These are phyloP conservation scores for Camptogramma bilineatum DNA, from an alignment of 2,888 invertebrate species.

Conservation along the genomic window DNA sequence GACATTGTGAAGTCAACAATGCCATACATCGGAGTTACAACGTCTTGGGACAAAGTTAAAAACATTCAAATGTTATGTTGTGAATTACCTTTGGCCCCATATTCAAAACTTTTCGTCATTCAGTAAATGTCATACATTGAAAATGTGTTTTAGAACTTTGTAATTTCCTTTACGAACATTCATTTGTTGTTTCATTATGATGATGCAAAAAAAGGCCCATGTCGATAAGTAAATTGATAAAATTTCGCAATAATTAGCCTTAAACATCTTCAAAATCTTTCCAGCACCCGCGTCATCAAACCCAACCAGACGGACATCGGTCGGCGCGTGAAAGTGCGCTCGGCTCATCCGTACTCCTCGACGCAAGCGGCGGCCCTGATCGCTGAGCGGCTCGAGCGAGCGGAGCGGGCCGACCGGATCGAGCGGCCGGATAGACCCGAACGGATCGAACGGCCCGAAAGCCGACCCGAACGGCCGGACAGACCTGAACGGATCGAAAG, in stretches of 20 bases:
- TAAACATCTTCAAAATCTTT: slow-evolving; percentile 52
- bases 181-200: too few relatives aligned
- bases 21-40: neutral
- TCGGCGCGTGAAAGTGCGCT: slow-evolving; percentile 92
- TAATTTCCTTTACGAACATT: neutral
- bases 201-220: neutral
- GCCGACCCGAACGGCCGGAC: slow-evolving; percentile 60
- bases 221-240: too few relatives aligned
- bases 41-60: neutral
- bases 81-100: neutral
- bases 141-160: neutral
- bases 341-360: slow-evolving; percentile 72
- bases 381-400: slow-evolving; percentile 55
- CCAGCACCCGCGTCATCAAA: slow-evolving; percentile 96
- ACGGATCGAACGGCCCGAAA: slow-evolving; percentile 60
- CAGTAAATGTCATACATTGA: neutral
- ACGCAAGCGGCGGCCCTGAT: slow-evolving; percentile 61
- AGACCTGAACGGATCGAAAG: slow-evolving; percentile 63
- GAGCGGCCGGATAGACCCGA: slow-evolving; percentile 46
- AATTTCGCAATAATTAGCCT: neutral
- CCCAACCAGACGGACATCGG: slow-evolving; percentile 96
- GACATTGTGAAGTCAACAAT: slow-evolving; percentile 5
- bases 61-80: neutral
- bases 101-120: neutral
- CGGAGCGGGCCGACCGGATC: slow-evolving; percentile 29